Conservation (phyloP, 2,888 invertebrate genomes). For the Synanthedon formicaeformis region DNA sequence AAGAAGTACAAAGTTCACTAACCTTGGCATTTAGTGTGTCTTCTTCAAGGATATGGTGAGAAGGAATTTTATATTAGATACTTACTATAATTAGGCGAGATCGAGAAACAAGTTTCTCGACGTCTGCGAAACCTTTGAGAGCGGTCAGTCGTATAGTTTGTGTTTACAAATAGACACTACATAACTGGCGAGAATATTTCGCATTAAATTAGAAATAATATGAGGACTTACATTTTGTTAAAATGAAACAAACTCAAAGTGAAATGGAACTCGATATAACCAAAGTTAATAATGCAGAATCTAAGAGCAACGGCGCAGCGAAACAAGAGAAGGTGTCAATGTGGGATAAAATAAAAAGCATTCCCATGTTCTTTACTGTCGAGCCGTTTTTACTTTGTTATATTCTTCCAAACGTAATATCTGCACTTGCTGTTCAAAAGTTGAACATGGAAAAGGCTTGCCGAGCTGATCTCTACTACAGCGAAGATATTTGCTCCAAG, state of each 20-base stretch:
- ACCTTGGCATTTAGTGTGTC: not conserved
- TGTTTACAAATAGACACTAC: constrained; percentile 24
- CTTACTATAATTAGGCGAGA: constrained; percentile 11
- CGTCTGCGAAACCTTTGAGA: constrained; percentile 8
- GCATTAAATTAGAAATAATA: too few relatives aligned
- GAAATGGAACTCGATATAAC: constrained; percentile 14
- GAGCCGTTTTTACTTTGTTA: constrained; percentile 76
- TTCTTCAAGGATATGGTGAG: constrained; percentile 10
- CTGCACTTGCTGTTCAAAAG: constrained; percentile 66
- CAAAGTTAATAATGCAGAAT: constrained; percentile 6
- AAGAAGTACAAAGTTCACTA: not conserved
- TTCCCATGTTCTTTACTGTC: constrained; percentile 62
- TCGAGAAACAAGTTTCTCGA: constrained; percentile 21
- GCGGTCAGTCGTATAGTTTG: constrained; percentile 16
- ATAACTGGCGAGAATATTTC: not conserved
- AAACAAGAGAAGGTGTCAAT: constrained; percentile 9
- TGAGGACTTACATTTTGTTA: constrained; percentile 1
- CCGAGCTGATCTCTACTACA: constrained; percentile 56
- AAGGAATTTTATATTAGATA: constrained; percentile 8
- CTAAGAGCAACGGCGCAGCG: constrained; percentile 10
- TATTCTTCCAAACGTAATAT: constrained; percentile 72
- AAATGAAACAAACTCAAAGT: constrained; percentile 20
- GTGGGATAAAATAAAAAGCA: constrained; percentile 14
- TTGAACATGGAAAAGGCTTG: constrained; percentile 71
- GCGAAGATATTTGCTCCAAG: constrained; percentile 58